Base-by-base conservation (phyloP, 1,140 invertebrate species). In the Drosophila leontia region DNA sequence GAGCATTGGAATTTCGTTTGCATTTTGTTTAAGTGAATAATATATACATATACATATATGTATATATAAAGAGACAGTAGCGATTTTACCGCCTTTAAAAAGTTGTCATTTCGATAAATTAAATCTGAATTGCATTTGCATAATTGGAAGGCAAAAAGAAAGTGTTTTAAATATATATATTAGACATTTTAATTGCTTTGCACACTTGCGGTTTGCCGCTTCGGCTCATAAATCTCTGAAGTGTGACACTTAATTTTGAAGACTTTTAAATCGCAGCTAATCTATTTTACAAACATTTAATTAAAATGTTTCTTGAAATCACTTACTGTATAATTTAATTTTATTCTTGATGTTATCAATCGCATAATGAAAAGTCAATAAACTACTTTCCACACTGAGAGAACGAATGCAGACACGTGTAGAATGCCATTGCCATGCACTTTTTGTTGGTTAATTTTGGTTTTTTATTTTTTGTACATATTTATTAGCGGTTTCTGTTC, bases 311-410 rank as follows among this genome's bases (percentile, higher is more conserved):
- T 15, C 45, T 72, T 32, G 13, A 59, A 71, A 59, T 71, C 47
- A 75, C 48, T 34, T 68, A 75, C 67, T 63, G 60, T 51, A 61
- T 80, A 55, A 72, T 86, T 71, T 68, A 48, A 68, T 48, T 76
- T 48, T 41, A 23, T n/a, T 34, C 48, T 42, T 47, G 42, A 29
- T 29, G 26, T 6, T 29, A 29, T 29, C 26, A 29, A 29, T 39
- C 45, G 68, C 67, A 50, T 51, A 71, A 74, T 56, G 47, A 71
- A 84, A 78, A 61, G 74, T 78, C 70, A 78, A 81, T 88, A 88
- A 88, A 81, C 61, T 78, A 47, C 15, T 26, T 63, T 37, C 19
- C 35, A 51, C 44, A 57, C 67, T 44, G 63, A 35, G 15, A 53
- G n/a, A 56, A 39, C 4, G 1, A 23, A 32, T 32, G n/a, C 32